Percentiles rank a stretch among this genome's conserved stretches.
These are phyloP conservation scores for Littorina saxatilis DNA, from an alignment of 1,140 invertebrate genomes.

Conservation along the genomic window DNA sequence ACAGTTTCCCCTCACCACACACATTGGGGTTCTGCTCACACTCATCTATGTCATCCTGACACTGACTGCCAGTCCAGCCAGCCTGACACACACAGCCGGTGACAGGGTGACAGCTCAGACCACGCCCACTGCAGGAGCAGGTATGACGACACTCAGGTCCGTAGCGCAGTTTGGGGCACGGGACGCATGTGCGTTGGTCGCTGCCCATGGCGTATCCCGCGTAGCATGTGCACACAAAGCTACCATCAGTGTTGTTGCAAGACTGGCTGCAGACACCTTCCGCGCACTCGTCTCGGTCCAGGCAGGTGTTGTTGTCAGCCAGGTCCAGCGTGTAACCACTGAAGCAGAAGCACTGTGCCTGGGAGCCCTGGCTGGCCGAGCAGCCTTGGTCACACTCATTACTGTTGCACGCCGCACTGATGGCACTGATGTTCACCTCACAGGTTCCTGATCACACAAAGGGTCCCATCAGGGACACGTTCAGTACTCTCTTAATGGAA, in stretches of 20 bases:
- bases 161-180: conserved; percentile 29
- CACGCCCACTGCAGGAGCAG: conserved; percentile 21
- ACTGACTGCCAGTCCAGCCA: conserved; percentile 42
- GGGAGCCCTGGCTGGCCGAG: no score
- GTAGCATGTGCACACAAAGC: conserved; percentile 34
- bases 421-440: no score
- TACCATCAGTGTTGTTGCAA: conserved; percentile 35
- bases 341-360: no score
- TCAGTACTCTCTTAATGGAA: no score
- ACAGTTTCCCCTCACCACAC: background rate
- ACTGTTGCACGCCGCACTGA: no score
- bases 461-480: no score
- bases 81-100: conserved; percentile 40
- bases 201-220: conserved; percentile 18
- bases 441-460: no score
- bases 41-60: conserved; percentile 35
- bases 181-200: conserved; percentile 19
- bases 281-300: background rate
- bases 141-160: no score
- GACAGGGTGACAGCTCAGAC: no score
- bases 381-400: no score
- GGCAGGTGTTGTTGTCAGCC: no score
- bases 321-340: no score
- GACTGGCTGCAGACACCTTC: conserved; percentile 29
- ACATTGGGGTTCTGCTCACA: conserved; percentile 2